A percentile compares a stretch with the other conserved stretches of the same genome.
phyloP scores from a whole-genome alignment of 2,888 invertebrate species.

The Tetramorium bicarinatum region DNA sequence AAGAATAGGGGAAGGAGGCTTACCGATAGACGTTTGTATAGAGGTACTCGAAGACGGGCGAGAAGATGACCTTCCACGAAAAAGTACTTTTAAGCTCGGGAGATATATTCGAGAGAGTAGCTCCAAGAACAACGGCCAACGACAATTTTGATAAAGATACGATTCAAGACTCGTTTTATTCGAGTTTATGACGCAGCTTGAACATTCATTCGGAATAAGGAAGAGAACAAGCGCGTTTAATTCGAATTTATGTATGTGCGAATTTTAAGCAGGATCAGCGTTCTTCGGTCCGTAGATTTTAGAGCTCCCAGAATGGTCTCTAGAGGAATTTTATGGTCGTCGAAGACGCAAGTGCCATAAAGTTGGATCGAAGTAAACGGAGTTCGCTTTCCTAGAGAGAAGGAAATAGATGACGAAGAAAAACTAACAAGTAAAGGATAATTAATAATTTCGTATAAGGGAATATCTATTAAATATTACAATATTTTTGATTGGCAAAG shows the following conservation, averaged over 20 bases:
- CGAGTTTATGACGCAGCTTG: conserved; percentile 19
- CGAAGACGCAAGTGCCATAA: conserved; percentile 30
- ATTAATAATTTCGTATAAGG: background rate
- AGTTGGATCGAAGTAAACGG: conserved; percentile 11
- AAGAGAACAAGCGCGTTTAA: conserved; percentile 42
- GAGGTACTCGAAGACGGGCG: conserved; percentile 5
- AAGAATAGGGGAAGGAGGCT: background rate
- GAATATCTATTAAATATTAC: background rate
- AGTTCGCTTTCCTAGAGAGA: background rate
- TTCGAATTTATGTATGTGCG: conserved; percentile 51
- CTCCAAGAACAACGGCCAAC: background rate
- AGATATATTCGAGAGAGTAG: background rate
- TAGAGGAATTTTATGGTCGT: conserved; percentile 36
- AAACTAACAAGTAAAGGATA: background rate
- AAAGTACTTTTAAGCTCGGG: conserved; percentile 7
- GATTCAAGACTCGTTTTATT: conserved; percentile 26
- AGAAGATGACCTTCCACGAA: conserved; percentile 19
- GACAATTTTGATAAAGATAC: conserved; percentile 50
- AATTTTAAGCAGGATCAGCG: conserved; percentile 63
- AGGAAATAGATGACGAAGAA: background rate
- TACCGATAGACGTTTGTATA: conserved; percentile 7
- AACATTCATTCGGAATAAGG: conserved; percentile 49
- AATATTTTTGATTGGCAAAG: background rate
- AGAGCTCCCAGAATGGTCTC: conserved; percentile 16
- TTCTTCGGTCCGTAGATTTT: conserved; percentile 38